Evolutionary conservation across 2,888 invertebrate genomes (phyloP).

Genomic region (Galerucella nymphaeae): DNA sequence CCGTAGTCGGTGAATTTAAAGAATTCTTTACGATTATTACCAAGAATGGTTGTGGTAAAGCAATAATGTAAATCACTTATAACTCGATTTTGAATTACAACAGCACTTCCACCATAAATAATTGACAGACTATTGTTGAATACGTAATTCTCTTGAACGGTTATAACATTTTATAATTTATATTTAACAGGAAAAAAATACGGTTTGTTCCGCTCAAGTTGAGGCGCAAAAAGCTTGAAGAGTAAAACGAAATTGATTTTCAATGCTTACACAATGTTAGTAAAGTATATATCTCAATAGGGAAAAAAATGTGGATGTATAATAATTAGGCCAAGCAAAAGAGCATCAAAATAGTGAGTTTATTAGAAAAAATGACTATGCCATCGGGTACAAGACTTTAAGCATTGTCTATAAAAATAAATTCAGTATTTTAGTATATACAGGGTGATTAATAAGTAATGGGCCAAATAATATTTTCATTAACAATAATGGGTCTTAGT

Average conservation of each 20-base stretch:
- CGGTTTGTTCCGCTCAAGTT: neutral
- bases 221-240: neutral
- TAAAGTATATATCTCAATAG: neutral
- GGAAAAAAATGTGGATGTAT: too few relatives aligned
- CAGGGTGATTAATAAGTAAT: too few relatives aligned
- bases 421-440: too few relatives aligned
- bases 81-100: constrained; percentile 39
- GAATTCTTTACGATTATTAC: constrained; percentile 41
- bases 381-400: too few relatives aligned
- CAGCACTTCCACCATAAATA: constrained; percentile 39
- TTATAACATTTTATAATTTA: constrained; percentile 22
- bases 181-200: neutral
- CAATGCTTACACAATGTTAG: constrained; percentile 2
- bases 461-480: too few relatives aligned
- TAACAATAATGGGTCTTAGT: too few relatives aligned
- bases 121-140: constrained; percentile 37
- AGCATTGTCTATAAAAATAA: too few relatives aligned
- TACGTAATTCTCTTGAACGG: constrained; percentile 8
- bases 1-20: constrained; percentile 21
- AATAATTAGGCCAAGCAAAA: too few relatives aligned
- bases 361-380: too few relatives aligned
- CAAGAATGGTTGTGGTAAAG: constrained; percentile 34
- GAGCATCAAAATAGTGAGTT: too few relatives aligned
- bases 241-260: neutral
- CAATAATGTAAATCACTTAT: constrained; percentile 39